A percentile compares a stretch with the other conserved stretches of the same genome.
Conservation (phyloP, 2,888 invertebrate genomes). For the Portevinia maculata region DNA sequence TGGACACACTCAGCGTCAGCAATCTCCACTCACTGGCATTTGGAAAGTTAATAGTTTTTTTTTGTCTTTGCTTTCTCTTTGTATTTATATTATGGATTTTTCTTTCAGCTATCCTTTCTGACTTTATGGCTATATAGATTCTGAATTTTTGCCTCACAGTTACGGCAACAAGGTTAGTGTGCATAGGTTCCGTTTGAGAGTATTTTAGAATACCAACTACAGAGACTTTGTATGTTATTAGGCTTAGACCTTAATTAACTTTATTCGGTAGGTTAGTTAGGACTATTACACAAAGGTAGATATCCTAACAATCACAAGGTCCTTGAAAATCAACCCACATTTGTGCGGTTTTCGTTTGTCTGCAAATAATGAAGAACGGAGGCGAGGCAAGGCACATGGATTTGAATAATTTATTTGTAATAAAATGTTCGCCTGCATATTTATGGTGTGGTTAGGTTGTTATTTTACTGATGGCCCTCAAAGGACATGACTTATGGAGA, state of each 20-base stretch:
- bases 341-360: background rate
- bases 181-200: slow-evolving; percentile 26
- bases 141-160: background rate
- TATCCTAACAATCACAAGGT: slow-evolving; percentile 32
- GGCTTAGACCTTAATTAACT: slow-evolving; percentile 67
- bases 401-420: slow-evolving; percentile 50
- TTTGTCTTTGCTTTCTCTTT: slow-evolving; percentile 3
- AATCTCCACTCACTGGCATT: background rate
- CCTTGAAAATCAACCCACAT: slow-evolving; percentile 21
- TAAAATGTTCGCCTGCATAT: slow-evolving; percentile 1
- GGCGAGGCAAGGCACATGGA: slow-evolving; percentile 9
- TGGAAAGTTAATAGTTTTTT: slow-evolving; percentile 1
- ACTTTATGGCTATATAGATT: slow-evolving; percentile 31
- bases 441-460: background rate
- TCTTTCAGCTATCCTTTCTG: slow-evolving; percentile 59
- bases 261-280: slow-evolving; percentile 62
- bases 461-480: slow-evolving; percentile 12
- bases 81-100: slow-evolving; percentile 37
- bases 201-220: slow-evolving; percentile 38
- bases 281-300: slow-evolving; percentile 49
- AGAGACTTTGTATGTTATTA: slow-evolving; percentile 62
- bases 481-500: slow-evolving; percentile 24
- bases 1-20: background rate
- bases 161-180: background rate
- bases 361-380: slow-evolving; percentile 16